phyloP scores from a whole-genome alignment of 2,797 vertebrate genomes.

The Tolypeutes matacus region DNA sequence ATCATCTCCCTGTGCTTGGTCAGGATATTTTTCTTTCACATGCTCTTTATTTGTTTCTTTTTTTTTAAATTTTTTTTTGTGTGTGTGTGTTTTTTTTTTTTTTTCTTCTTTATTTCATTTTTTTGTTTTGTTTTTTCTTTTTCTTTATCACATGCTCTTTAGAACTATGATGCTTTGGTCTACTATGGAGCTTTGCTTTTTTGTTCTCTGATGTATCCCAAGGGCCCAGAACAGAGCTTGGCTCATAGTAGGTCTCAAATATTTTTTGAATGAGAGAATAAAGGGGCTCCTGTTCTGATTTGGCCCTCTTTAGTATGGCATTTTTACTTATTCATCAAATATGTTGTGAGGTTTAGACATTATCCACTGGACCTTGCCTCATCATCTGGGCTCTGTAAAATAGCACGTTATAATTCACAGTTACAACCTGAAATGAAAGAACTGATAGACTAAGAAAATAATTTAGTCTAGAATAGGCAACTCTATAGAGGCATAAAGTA shows the following conservation, averaged over 20 bases:
- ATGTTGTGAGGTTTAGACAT: not conserved
- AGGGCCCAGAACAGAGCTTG: not conserved
- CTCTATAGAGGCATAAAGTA: not conserved
- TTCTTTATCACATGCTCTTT: not conserved
- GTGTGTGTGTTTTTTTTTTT: too few relatives aligned
- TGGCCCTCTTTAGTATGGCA: not conserved
- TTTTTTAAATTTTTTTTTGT: too few relatives aligned
- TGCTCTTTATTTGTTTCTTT: too few relatives aligned
- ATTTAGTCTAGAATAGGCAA: not conserved
- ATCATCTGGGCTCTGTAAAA: not conserved
- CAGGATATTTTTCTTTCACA: not conserved
- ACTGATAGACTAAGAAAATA: not conserved
- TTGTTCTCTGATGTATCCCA: not conserved
- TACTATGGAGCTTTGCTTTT: not conserved
- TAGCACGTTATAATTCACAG: not conserved
- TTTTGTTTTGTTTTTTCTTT: too few relatives aligned
- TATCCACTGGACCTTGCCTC: not conserved
- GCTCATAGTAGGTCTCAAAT: constrained; percentile 14
- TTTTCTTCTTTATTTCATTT: too few relatives aligned
- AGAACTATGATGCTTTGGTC: not conserved
- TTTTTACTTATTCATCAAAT: constrained; percentile 20
- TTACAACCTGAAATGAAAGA: not conserved
- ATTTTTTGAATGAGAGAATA: not conserved
- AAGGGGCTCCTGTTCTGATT: not conserved
- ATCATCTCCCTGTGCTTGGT: constrained; percentile 29